phyloP scores from a whole-genome alignment of 2,888 invertebrate genomes.

The Sthenelais limicola region DNA sequence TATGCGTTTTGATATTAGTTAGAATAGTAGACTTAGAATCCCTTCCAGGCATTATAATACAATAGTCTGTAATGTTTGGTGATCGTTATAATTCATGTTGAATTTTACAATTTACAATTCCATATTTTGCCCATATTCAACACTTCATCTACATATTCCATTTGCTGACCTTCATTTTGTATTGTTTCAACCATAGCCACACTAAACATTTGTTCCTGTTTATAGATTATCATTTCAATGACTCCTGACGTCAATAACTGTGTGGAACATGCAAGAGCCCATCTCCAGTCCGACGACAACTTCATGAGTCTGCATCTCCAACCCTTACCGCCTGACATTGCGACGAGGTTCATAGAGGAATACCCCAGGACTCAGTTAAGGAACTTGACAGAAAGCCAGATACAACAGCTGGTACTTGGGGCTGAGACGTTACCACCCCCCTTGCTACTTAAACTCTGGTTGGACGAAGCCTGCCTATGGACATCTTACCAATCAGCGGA shows the following conservation, averaged over 20 bases:
- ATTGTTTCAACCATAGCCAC: too few relatives aligned
- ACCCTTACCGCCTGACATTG: not conserved
- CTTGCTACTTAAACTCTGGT: constrained; percentile 21
- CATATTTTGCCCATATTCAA: too few relatives aligned
- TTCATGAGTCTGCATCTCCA: constrained; percentile 24
- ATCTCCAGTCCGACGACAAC: constrained; percentile 13
- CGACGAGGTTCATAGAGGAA: not conserved
- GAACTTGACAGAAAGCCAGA: constrained; percentile 21
- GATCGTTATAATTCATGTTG: too few relatives aligned
- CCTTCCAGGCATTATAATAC: too few relatives aligned
- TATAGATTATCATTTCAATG: constrained; percentile 30
- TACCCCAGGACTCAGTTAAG: not conserved
- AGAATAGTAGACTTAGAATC: too few relatives aligned
- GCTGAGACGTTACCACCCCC: constrained; percentile 16
- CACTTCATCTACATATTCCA: too few relatives aligned
- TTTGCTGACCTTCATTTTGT: too few relatives aligned
- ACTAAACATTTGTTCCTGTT: too few relatives aligned
- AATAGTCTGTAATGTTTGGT: too few relatives aligned
- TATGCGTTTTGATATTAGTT: too few relatives aligned
- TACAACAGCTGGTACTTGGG: not conserved
- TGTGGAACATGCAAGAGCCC: constrained; percentile 20
- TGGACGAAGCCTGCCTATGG: constrained; percentile 22
- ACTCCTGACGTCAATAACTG: constrained; percentile 29
- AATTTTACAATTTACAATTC: too few relatives aligned
- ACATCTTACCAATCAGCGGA: constrained; percentile 26